Conservation (phyloP, 2,113 vertebrate genomes). For the Chaetodon trifascialis region DNA sequence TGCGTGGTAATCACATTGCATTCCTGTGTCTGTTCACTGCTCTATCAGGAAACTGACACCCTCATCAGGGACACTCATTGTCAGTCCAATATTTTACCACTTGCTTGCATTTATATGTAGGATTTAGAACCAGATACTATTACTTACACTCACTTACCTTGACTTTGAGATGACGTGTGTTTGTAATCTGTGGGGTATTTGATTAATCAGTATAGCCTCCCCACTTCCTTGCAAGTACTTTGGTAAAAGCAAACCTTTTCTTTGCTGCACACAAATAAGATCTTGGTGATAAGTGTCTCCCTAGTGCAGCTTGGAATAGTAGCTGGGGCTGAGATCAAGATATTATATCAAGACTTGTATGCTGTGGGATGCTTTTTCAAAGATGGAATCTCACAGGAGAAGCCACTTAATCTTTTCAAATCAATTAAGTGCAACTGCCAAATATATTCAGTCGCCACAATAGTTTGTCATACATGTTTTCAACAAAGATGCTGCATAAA, state of each 20-base stretch:
- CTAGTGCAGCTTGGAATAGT: background rate
- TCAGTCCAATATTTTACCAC: background rate
- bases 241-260: slow-evolving; percentile 13
- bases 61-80: background rate
- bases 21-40: background rate
- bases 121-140: background rate
- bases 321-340: slow-evolving; percentile 25
- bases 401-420: slow-evolving; percentile 12
- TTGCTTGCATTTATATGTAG: background rate
- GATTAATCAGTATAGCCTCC: background rate
- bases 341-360: slow-evolving; percentile 15
- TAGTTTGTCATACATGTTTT: background rate
- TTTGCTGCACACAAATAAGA: slow-evolving; percentile 25
- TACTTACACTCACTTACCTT: background rate
- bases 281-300: slow-evolving; percentile 14
- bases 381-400: slow-evolving; percentile 16
- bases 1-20: background rate
- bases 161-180: slow-evolving; percentile 7
- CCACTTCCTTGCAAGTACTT: background rate
- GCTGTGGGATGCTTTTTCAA: slow-evolving; percentile 7
- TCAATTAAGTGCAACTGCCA: slow-evolving; percentile 6
- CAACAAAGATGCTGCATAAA: background rate
- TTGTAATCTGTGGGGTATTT: background rate
- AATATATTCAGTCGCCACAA: slow-evolving; percentile 10
- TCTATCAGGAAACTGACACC: background rate